Base-by-base conservation (phyloP, 2,797 vertebrate genomes). In the Enteromius afrohamiltoni region DNA sequence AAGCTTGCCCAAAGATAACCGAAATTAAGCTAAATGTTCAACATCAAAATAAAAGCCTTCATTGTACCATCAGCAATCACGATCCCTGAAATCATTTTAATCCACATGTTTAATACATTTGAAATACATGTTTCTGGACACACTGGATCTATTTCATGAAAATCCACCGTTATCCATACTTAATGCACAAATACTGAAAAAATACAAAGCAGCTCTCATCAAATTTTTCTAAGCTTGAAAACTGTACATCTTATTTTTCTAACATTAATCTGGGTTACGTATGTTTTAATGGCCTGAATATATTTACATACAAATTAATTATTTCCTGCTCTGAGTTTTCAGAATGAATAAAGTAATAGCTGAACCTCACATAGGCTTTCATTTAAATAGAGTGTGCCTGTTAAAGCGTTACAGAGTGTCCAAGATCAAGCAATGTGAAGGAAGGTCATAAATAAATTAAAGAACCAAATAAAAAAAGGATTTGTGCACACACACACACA, bases 241-340 rank as follows among this genome's bases (percentile, higher is more conserved):
- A 70, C 64, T 47, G 70, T 80, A 70, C 55, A 79, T 26, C 42
- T 23, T 42, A 69, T 49, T 23, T 31, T 83, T 40, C 40, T 70
- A 70, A 58, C 77, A 67, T 73, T 69, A 85, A 84, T 85, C 62
- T 65, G 51, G 51, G 5, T 47, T 78, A 75, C 40, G 85, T 64
- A 78, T 84, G 84, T 69, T 74, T 75, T 51, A 76, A 64, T 49
- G 37, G 40, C 74, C 55, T 83, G 81, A 69, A 83, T 79, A 85
- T 79, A 85, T 86, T 85, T 86, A 79, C 83, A 88, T 79, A 76
- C 42, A 74, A 78, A 86, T 53, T 0, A n/a, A 40, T 65, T 1
- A n/a, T 85, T 75, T 37, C 34, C 34, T 37, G 34, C 34, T 37
- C 34, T 6, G 34, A 37, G 34, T 37, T 37, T 21, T 13, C 29